These are phyloP conservation scores for Pocillopora grandis DNA, from an alignment of 92 coral and sea anemone species.

Conservation along the genomic window DNA sequence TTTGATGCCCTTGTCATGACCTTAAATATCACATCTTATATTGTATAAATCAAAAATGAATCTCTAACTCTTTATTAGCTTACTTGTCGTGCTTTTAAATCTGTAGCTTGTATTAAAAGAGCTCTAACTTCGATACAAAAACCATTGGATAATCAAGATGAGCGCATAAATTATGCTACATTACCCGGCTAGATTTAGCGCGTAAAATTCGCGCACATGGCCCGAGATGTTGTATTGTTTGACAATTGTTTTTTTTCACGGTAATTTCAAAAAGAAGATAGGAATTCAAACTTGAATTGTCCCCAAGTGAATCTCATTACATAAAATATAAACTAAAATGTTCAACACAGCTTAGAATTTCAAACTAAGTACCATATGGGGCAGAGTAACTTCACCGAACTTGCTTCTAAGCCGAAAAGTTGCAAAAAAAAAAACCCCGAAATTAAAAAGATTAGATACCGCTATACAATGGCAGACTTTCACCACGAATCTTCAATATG, in stretches of 20 bases:
- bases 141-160: background rate
- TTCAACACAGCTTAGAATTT: too few species aligned
- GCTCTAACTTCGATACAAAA: background rate
- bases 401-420: too few species aligned
- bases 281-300: too few species aligned
- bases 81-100: too few species aligned
- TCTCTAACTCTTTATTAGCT: background rate
- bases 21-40: background rate
- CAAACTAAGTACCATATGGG: too few species aligned
- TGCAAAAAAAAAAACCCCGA: too few species aligned
- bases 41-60: background rate
- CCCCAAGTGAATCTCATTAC: too few species aligned
- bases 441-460: too few species aligned
- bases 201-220: constrained; percentile 26
- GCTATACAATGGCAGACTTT: too few species aligned
- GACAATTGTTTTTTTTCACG: background rate
- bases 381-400: too few species aligned
- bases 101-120: background rate
- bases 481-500: too few species aligned
- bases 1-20: background rate
- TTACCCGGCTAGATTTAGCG: constrained; percentile 8
- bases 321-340: too few species aligned
- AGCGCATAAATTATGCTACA: constrained; percentile 17
- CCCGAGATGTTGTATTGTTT: background rate
- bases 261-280: background rate